Evolutionary conservation across 1,140 invertebrate species (phyloP).

Genomic region (Drosophila hydei): DNA sequence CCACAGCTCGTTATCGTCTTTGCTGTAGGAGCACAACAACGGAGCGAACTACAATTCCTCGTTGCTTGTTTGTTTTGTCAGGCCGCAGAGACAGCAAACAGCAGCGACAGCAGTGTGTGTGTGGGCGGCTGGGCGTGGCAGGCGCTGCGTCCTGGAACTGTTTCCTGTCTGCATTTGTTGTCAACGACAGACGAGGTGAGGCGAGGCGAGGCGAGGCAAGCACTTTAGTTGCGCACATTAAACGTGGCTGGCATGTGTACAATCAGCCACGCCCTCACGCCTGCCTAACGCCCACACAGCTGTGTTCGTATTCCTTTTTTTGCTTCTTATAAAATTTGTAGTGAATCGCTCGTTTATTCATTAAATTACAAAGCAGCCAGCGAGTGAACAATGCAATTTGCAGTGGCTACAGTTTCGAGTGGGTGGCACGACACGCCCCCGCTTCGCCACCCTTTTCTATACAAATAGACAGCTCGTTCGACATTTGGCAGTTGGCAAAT

Average conservation of each 20-base stretch:
- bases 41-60: constrained; percentile 11
- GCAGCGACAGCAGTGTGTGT: constrained; percentile 7
- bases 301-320: constrained; percentile 1
- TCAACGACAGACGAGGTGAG: constrained; percentile 33
- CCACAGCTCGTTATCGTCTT: constrained; percentile 45
- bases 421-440: not conserved
- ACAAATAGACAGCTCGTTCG: constrained; percentile 16
- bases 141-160: constrained; percentile 20
- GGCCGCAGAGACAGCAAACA: constrained; percentile 52
- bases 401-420: constrained; percentile 3
- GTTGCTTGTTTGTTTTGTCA: constrained; percentile 51
- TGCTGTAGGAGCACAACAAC: constrained; percentile 10
- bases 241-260: constrained; percentile 29
- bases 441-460: not conserved
- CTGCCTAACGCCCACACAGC: not conserved
- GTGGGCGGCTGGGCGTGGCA: not conserved
- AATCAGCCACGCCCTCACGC: not conserved
- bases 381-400: constrained; percentile 48
- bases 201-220: constrained; percentile 1
- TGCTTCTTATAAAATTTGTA: constrained; percentile 46
- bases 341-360: constrained; percentile 54
- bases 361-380: constrained; percentile 46
- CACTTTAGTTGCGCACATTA: constrained; percentile 52
- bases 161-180: constrained; percentile 46
- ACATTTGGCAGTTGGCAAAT: constrained; percentile 27